phyloP scores from a whole-genome alignment of 2,888 invertebrate genomes.

The Lasioglossum villosulum region DNA sequence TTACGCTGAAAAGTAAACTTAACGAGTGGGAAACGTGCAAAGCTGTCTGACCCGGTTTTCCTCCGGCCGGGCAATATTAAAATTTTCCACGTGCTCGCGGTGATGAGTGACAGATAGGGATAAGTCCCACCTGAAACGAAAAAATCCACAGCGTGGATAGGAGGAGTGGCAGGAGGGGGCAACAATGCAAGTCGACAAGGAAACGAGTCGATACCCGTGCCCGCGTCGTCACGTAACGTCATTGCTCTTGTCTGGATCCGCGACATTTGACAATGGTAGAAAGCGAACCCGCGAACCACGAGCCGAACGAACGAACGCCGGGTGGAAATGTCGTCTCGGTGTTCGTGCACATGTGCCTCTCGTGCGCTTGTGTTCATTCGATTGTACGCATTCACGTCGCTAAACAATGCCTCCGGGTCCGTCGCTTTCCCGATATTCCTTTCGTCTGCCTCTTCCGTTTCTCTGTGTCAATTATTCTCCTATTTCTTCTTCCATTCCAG shows the following conservation, averaged over 20 bases:
- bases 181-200: slow-evolving; percentile 21
- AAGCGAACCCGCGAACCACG: slow-evolving; percentile 27
- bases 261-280: slow-evolving; percentile 41
- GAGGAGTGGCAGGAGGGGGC: no score
- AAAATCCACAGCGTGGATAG: background rate
- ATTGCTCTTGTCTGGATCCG: slow-evolving; percentile 26
- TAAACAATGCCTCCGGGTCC: slow-evolving; percentile 67
- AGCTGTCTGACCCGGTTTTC: slow-evolving; percentile 17
- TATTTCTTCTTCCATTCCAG: slow-evolving; percentile 17
- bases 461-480: slow-evolving; percentile 46
- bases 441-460: background rate
- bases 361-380: slow-evolving; percentile 39
- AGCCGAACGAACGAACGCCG: background rate
- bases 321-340: background rate
- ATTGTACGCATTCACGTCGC: slow-evolving; percentile 69
- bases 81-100: slow-evolving; percentile 39
- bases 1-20: slow-evolving; percentile 31
- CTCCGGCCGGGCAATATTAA: slow-evolving; percentile 48
- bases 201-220: slow-evolving; percentile 1
- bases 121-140: slow-evolving; percentile 13
- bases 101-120: slow-evolving; percentile 15
- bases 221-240: slow-evolving; percentile 18
- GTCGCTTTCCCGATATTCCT: slow-evolving; percentile 43
- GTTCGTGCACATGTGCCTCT: background rate
- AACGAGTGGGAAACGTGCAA: slow-evolving; percentile 4